Base-by-base conservation (phyloP, 2,113 vertebrate species). In the Sisor rabdophorus region DNA sequence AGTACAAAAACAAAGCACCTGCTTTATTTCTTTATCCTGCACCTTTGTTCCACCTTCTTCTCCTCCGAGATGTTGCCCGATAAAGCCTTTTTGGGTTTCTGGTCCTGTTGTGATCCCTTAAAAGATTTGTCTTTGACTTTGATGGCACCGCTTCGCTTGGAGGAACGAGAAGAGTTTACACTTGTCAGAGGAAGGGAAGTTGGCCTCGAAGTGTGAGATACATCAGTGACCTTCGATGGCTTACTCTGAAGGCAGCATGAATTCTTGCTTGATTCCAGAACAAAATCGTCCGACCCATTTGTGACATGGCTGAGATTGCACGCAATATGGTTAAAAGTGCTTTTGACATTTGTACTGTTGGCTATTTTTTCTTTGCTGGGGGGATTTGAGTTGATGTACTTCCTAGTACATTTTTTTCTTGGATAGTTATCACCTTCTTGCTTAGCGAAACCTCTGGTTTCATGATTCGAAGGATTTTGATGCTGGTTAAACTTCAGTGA, bases 401-500 rank as follows among this genome's bases (percentile, higher is more conserved):
- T 82, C 13, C 73, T 69, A 59, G 36, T 48, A n/a, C 30, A 55
- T 11, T 75, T 68, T 78, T 78, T 78, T 24, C 47, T 73, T 11
- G 28, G 52, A 54, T 63, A 61, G 19, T 36, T 28, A 47, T 61
- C 56, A 19, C 68, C 67, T 16, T n/a, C 74, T 70, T 36, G 53
- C 4, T 60, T 47, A 19, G 52, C 11, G 12, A 28, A n/a, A 17
- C 73, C 58, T 76, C 58, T 81, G 32, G 24, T 60, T 48, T 71
- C 55, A 13, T 52, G 56, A 32, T 77, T 59, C 22, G 72, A 58
- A 9, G 24, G 63, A 59, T 69, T 32, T 55, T 68, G 59, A 63
- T 70, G 63, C 22, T 59, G 40, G 40, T 74, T 84, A 56, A 93
- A 87, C 61, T 92, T 87, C 78, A 93, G 24, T 3, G 91, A 92